These are phyloP conservation scores for Hucho hucho DNA, from an alignment of 2,113 vertebrate genomes.

Conservation along the genomic window DNA sequence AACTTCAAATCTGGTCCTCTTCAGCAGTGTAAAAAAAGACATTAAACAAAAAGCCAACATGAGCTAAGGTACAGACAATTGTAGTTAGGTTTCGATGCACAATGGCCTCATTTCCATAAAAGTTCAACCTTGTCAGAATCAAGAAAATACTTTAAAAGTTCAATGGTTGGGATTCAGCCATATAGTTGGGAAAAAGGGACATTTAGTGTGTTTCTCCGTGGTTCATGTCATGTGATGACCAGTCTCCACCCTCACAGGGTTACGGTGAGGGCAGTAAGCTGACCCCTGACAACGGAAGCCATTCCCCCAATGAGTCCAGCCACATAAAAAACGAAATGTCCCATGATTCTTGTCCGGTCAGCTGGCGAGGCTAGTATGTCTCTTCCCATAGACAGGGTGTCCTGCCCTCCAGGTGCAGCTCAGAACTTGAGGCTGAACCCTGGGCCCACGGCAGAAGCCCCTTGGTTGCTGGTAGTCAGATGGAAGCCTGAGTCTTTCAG, in stretches of 20 bases:
- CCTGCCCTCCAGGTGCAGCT: slow-evolving; percentile 43
- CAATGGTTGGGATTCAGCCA: no score
- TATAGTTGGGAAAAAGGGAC: slow-evolving; percentile 1
- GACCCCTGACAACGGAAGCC: not conserved
- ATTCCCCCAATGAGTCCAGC: slow-evolving; percentile 20
- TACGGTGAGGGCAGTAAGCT: not conserved
- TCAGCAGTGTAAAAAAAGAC: slow-evolving; percentile 32
- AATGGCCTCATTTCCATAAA: no score
- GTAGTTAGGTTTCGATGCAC: no score
- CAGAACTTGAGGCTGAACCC: slow-evolving; percentile 98
- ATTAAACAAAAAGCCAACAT: slow-evolving; percentile 38
- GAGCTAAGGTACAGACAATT: slow-evolving; percentile 1
- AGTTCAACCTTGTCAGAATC: no score
- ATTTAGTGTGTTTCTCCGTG: slow-evolving; percentile 18
- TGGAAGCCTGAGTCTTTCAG: slow-evolving; percentile 95
- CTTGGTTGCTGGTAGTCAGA: slow-evolving; percentile 93
- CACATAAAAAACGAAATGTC: slow-evolving; percentile 23
- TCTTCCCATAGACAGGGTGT: not conserved
- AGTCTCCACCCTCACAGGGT: slow-evolving; percentile 38
- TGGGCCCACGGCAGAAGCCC: slow-evolving; percentile 90
- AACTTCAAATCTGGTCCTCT: slow-evolving; percentile 54
- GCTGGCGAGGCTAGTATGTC: not conserved
- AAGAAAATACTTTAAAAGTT: no score
- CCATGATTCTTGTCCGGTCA: slow-evolving; percentile 48
- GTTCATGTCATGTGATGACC: slow-evolving; percentile 50